A percentile compares a stretch with the other conserved stretches of the same genome.
Conservation (phyloP, 2,888 invertebrate species). For the Cryptosula pallasiana region DNA sequence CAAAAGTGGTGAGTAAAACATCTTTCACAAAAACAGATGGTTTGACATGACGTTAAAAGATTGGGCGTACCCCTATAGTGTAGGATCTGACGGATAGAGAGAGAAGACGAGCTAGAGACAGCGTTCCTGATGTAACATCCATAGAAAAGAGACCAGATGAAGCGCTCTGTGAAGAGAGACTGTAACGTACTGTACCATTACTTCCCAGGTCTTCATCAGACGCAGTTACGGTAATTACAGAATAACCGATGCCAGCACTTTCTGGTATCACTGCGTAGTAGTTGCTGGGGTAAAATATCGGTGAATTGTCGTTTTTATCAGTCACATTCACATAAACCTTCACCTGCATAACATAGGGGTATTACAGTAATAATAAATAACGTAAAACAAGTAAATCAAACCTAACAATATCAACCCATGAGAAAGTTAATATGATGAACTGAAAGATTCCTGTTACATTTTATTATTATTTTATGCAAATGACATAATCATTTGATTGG, state of each 20-base stretch:
- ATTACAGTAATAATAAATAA: too few relatives aligned
- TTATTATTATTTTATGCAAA: too few relatives aligned
- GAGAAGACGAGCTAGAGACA: slow-evolving; percentile 55
- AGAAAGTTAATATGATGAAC: too few relatives aligned
- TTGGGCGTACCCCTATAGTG: slow-evolving; percentile 82
- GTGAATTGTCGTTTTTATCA: slow-evolving; percentile 66
- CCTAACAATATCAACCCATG: too few relatives aligned
- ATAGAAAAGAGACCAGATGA: slow-evolving; percentile 88
- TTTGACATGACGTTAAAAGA: too few relatives aligned
- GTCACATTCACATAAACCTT: slow-evolving; percentile 76
- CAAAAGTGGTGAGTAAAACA: too few relatives aligned
- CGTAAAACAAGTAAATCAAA: too few relatives aligned
- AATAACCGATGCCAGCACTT: slow-evolving; percentile 60
- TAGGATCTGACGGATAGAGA: slow-evolving; percentile 79
- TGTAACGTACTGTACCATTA: slow-evolving; percentile 63
- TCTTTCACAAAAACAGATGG: too few relatives aligned
- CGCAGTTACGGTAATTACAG: slow-evolving; percentile 70
- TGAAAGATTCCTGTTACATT: too few relatives aligned
- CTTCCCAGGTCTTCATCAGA: slow-evolving; percentile 81
- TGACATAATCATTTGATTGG: too few relatives aligned
- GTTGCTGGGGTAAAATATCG: slow-evolving; percentile 77
- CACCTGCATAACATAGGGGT: too few relatives aligned
- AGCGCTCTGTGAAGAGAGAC: slow-evolving; percentile 70
- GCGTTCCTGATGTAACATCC: slow-evolving; percentile 71
- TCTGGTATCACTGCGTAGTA: slow-evolving; percentile 73